These are phyloP conservation scores for Coleophora flavipennella DNA, from an alignment of 2,888 invertebrate genomes.

Conservation along the genomic window DNA sequence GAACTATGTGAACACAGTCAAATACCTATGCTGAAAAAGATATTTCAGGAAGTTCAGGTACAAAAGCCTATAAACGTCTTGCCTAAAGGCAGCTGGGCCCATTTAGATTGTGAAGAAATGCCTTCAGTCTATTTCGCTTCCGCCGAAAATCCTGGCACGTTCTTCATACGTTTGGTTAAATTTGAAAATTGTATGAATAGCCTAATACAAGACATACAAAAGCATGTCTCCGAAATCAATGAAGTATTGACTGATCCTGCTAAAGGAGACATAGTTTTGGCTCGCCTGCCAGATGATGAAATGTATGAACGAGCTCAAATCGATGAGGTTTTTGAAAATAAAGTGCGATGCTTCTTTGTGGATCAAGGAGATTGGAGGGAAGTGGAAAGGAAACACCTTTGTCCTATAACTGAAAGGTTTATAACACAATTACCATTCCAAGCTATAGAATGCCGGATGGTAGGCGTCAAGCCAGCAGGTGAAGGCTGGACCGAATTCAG, in stretches of 20 bases:
- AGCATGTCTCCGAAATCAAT: conserved; percentile 29
- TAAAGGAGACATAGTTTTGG: conserved; percentile 60
- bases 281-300: conserved; percentile 55
- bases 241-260: conserved; percentile 25
- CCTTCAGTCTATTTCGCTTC: conserved; percentile 54
- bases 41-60: conserved; percentile 17
- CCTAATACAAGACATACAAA: conserved; percentile 52
- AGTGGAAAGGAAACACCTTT: conserved; percentile 47
- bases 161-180: conserved; percentile 64
- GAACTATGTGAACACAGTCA: conserved; percentile 48
- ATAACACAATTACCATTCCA: conserved; percentile 73
- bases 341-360: conserved; percentile 72
- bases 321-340: conserved; percentile 37
- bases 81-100: conserved; percentile 53
- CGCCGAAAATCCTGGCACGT: conserved; percentile 53
- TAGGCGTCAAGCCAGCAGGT: conserved; percentile 61
- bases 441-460: conserved; percentile 75
- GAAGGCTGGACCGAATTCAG: conserved; percentile 67
- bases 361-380: conserved; percentile 74
- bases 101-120: conserved; percentile 48
- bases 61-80: conserved; percentile 17
- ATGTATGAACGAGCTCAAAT: conserved; percentile 61
- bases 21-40: conserved; percentile 19
- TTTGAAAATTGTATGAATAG: conserved; percentile 47
- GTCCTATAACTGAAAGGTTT: conserved; percentile 60